These are phyloP conservation scores for Hestina assimilis DNA, from an alignment of 1,140 invertebrate species.

Conservation along the genomic window DNA sequence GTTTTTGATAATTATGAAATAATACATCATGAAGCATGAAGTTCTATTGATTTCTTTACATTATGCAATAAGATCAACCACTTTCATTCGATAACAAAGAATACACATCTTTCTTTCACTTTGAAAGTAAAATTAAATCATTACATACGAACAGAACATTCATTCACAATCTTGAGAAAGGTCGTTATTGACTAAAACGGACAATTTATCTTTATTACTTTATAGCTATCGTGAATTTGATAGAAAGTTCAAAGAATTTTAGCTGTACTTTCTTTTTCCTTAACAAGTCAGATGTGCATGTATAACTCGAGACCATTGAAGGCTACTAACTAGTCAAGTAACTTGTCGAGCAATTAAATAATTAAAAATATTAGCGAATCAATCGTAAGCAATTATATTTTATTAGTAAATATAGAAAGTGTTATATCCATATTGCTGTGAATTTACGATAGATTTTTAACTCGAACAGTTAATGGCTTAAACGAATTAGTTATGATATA, in stretches of 20 bases:
- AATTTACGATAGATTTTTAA: too few species aligned
- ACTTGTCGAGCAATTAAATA: neutral
- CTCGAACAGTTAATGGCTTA: too few species aligned
- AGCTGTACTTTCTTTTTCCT: conserved; percentile 16
- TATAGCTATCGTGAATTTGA: conserved; percentile 12
- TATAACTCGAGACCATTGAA: neutral
- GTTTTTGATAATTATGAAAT: too few species aligned
- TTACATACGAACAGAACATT: neutral
- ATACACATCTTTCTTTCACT: too few species aligned
- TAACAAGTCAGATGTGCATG: neutral
- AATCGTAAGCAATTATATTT: too few species aligned
- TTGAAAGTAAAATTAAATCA: neutral
- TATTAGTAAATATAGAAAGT: too few species aligned
- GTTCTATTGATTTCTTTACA: too few species aligned
- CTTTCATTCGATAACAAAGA: conserved; percentile 17
- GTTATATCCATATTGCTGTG: too few species aligned
- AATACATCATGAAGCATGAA: too few species aligned
- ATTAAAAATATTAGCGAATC: neutral
- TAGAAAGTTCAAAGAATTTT: conserved; percentile 22
- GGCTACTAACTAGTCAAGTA: neutral
- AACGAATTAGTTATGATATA: too few species aligned
- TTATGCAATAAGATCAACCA: too few species aligned
- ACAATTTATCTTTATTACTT: conserved; percentile 23
- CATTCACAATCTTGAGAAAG: conserved; percentile 6
- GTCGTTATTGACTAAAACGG: conserved; percentile 11